Percentiles rank a stretch among this genome's conserved stretches.
These are phyloP conservation scores for Esperia sulphurella DNA, from an alignment of 2,888 invertebrate species.

Conservation along the genomic window DNA sequence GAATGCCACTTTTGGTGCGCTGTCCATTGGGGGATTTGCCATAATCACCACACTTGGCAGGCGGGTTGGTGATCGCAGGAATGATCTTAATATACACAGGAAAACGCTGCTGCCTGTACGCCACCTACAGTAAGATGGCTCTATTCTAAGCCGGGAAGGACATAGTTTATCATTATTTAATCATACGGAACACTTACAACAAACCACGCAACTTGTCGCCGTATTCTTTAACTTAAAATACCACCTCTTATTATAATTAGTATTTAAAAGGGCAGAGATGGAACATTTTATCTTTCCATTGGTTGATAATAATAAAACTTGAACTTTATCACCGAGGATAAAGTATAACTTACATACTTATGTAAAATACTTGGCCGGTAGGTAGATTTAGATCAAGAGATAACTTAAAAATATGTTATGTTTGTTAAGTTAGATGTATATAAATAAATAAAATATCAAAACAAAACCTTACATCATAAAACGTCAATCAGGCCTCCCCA, in stretches of 20 bases:
- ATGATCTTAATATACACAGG: too few species aligned
- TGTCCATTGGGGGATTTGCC: too few species aligned
- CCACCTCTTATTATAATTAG: conserved; percentile 7
- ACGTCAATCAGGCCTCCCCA: too few species aligned
- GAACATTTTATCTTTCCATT: conserved; percentile 5
- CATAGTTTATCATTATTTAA: not conserved
- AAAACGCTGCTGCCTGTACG: too few species aligned
- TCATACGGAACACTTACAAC: not conserved
- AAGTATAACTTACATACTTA: not conserved
- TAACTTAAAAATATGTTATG: conserved; percentile 9
- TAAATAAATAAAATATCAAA: not conserved
- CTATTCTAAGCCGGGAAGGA: too few species aligned
- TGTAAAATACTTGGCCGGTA: not conserved
- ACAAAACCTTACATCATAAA: too few species aligned
- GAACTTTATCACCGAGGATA: conserved; percentile 16
- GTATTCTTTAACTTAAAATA: not conserved
- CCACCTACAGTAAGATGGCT: too few species aligned
- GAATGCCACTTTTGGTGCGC: too few species aligned
- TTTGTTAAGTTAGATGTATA: conserved; percentile 1
- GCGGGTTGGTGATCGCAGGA: too few species aligned
- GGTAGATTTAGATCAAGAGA: conserved; percentile 16
- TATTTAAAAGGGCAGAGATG: conserved; percentile 3
- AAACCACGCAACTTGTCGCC: not conserved
- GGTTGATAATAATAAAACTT: conserved; percentile 21
- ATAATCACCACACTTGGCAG: too few species aligned